A percentile compares a stretch with the other conserved stretches of the same genome.
These are phyloP conservation scores for Acanthopleura granulata DNA, from an alignment of 2,888 invertebrate species.

Conservation along the genomic window DNA sequence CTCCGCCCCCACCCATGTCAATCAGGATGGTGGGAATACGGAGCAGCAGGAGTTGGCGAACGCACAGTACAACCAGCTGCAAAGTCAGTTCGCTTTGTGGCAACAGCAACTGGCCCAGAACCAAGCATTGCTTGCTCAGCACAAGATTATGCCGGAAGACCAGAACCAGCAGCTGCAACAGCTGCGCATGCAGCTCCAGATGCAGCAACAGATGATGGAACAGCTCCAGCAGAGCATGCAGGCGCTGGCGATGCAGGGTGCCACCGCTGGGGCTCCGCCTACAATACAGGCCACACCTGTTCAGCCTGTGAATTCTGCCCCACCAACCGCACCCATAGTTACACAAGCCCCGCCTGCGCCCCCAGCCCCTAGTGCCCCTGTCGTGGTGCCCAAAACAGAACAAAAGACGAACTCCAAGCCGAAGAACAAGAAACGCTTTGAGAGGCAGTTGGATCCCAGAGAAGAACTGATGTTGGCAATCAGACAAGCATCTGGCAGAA, in stretches of 20 bases:
- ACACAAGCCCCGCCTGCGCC: slow-evolving; percentile 33
- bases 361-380: slow-evolving; percentile 22
- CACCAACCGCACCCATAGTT: slow-evolving; percentile 20
- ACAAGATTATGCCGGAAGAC: slow-evolving; percentile 37
- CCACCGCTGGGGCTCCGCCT: slow-evolving; percentile 18
- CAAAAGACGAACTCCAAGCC: not conserved
- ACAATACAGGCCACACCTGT: not conserved
- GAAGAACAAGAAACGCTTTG: slow-evolving; percentile 36
- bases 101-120: slow-evolving; percentile 60
- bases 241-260: slow-evolving; percentile 36
- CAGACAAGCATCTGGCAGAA: slow-evolving; percentile 76
- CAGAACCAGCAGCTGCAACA: slow-evolving; percentile 50
- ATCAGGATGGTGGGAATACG: not conserved
- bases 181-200: slow-evolving; percentile 49
- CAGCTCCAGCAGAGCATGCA: slow-evolving; percentile 51
- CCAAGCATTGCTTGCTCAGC: slow-evolving; percentile 52
- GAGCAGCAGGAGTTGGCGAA: slow-evolving; percentile 35
- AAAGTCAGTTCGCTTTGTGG: slow-evolving; percentile 60
- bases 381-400: not conserved
- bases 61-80: slow-evolving; percentile 54
- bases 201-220: slow-evolving; percentile 53
- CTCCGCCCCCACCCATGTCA: not conserved
- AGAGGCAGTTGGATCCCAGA: slow-evolving; percentile 74
- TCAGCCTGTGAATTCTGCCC: not conserved
- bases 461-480: slow-evolving; percentile 80